A percentile compares a stretch with the other conserved stretches of the same genome.
Conservation (phyloP, 1,140 invertebrate genomes). For the Asobara japonica region DNA sequence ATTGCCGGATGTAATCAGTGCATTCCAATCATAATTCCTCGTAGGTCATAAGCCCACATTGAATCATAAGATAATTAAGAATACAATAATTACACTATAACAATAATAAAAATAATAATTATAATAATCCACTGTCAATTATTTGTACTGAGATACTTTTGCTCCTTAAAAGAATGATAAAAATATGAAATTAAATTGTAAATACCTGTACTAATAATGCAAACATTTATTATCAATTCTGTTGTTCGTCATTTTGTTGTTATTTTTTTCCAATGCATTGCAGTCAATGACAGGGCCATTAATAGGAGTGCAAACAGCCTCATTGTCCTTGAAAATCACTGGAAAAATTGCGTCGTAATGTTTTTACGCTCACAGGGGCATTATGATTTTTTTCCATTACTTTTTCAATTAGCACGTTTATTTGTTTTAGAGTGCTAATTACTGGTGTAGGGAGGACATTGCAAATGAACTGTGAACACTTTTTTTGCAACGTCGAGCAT, state of each 20-base stretch:
- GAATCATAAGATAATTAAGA: constrained; percentile 11
- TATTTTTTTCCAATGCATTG: not conserved
- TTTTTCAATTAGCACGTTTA: not conserved
- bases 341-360: not conserved
- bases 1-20: constrained; percentile 38
- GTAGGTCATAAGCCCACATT: not conserved
- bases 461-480: too few relatives aligned
- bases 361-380: not conserved
- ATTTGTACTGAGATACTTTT: not conserved
- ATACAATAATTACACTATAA: not conserved
- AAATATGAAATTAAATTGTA: constrained; percentile 33
- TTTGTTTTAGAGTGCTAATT: not conserved
- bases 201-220: constrained; percentile 47
- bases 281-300: not conserved
- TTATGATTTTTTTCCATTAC: not conserved
- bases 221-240: constrained; percentile 8
- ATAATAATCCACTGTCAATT: constrained; percentile 15
- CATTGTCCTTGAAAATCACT: not conserved
- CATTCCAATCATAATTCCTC: constrained; percentile 1
- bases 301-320: not conserved
- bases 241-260: not conserved
- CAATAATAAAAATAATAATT: too few relatives aligned
- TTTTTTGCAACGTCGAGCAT: too few relatives aligned
- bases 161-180: not conserved
- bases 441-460: not conserved